These are phyloP conservation scores for Mionectes macconnelli DNA, from an alignment of 2,113 vertebrate genomes.

Conservation along the genomic window DNA sequence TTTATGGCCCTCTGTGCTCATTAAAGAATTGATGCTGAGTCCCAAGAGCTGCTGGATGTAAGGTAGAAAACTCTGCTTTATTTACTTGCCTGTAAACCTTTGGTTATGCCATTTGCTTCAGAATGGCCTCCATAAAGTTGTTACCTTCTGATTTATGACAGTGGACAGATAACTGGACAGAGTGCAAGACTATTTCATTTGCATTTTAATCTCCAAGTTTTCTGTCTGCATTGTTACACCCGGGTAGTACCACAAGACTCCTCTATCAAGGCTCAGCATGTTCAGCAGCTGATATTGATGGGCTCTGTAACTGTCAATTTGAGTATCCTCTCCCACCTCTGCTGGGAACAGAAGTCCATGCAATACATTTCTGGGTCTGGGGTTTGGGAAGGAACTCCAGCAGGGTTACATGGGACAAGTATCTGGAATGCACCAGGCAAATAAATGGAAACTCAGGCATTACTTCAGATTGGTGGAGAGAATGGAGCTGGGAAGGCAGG, in stretches of 20 bases:
- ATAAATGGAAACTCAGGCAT: background rate
- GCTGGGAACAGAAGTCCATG: background rate
- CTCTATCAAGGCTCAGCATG: background rate
- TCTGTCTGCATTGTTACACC: background rate
- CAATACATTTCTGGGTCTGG: background rate
- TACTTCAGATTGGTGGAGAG: background rate
- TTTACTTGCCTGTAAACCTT: background rate
- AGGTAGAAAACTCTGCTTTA: background rate
- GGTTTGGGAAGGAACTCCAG: background rate
- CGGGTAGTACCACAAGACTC: background rate
- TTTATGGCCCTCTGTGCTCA: background rate
- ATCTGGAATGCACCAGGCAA: background rate
- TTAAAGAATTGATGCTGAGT: background rate
- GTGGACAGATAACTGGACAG: background rate
- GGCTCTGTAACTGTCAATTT: background rate
- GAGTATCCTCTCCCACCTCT: background rate
- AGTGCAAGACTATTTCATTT: background rate
- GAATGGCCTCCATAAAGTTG: background rate
- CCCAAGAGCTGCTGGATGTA: background rate
- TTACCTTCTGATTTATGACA: background rate
- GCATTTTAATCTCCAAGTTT: background rate
- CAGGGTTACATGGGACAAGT: background rate
- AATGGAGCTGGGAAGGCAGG: background rate
- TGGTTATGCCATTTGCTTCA: background rate
- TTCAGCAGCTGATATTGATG: background rate